Evolutionary conservation across 2,888 invertebrate genomes (phyloP), one percentile per base, ranked within the genome.

Genomic region (Sarcophaga rosellei): DNA sequence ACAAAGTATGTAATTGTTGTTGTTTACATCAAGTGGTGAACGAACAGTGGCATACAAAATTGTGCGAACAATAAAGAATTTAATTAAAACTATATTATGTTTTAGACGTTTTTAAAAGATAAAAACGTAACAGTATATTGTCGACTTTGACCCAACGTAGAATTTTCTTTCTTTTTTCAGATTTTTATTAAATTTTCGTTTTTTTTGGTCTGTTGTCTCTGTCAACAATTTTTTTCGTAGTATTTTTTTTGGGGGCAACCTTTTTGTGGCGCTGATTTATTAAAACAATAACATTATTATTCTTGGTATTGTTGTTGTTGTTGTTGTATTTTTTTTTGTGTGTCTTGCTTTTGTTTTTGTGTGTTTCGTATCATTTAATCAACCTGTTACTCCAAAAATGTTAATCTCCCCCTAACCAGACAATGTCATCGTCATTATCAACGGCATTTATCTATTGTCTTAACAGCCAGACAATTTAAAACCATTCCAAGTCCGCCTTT

Each of bases 201-300:
- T 61, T 25, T 72, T 72, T 79, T 57, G 4, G 17, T 35, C 23
- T 57, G 65, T 61, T 69, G 70, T 81, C 63, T 75, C 75, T 57
- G 68, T 44, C 1, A 81, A 75, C 47, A 61, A 74, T 17, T 25
- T 20, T 57, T 63, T 76, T 83, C n/a, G 80, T 81, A 45, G 77
- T 78, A n/a, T 47, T 72, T 73, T 53, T 76, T 86, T 77, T 66
- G 72, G 35, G 35, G 74, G 72, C 73, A 63, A 66, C 12, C 47
- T 84, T 35, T 84, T 84, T 85, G 35, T 45, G 65, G 23, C 70
- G 81, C 70, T 65, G 76, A 70, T 76, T 76, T 76, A 70, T 63
- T 44, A n/a, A 20, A 76, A 59, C 23, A 70, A 62, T 63, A 59
- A 35, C 47, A 69, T 15, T 47, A 20, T 20, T 53, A 15, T 10